Evolutionary conservation across 1,140 invertebrate species (phyloP).

Genomic region (Drosophila fuyamai): DNA sequence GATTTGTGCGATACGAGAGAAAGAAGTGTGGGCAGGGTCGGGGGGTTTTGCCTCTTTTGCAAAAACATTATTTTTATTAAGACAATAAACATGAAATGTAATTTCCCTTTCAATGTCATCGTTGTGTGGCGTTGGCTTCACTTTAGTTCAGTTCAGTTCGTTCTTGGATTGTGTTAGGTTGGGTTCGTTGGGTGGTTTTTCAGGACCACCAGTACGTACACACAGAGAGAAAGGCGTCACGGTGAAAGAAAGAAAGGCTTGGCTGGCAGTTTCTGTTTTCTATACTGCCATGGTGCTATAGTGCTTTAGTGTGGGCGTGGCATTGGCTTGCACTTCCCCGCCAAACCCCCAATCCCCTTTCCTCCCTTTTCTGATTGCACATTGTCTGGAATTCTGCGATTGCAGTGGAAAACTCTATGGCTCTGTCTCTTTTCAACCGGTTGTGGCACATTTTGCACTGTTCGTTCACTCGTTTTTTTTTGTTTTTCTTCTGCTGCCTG

Average conservation of each 20-base stretch:
- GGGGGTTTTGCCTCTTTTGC: constrained; percentile 36
- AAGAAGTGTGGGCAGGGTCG: not conserved
- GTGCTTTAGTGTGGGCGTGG: constrained; percentile 32
- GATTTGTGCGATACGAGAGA: constrained; percentile 24
- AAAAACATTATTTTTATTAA: constrained; percentile 78
- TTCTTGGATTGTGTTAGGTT: not conserved
- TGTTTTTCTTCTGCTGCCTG: constrained; percentile 4
- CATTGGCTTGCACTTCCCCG: constrained; percentile 27
- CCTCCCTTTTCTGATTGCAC: constrained; percentile 32
- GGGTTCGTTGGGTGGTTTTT: constrained; percentile 1
- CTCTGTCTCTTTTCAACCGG: constrained; percentile 14
- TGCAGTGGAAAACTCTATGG: constrained; percentile 35
- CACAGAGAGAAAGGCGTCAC: constrained; percentile 33
- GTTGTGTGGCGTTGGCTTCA: constrained; percentile 35
- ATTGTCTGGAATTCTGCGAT: constrained; percentile 47
- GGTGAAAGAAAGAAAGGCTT: constrained; percentile 48
- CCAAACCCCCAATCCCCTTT: not conserved
- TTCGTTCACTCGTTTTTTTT: not conserved
- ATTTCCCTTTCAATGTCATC: constrained; percentile 81
- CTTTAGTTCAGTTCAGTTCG: constrained; percentile 25
- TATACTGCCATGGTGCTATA: constrained; percentile 10
- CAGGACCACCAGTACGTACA: not conserved
- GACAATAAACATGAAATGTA: constrained; percentile 83
- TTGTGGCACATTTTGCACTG: constrained; percentile 51
- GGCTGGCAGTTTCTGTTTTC: constrained; percentile 44